phyloP scores from a whole-genome alignment of 1,140 invertebrate genomes.

The Bombus sibiricus region DNA sequence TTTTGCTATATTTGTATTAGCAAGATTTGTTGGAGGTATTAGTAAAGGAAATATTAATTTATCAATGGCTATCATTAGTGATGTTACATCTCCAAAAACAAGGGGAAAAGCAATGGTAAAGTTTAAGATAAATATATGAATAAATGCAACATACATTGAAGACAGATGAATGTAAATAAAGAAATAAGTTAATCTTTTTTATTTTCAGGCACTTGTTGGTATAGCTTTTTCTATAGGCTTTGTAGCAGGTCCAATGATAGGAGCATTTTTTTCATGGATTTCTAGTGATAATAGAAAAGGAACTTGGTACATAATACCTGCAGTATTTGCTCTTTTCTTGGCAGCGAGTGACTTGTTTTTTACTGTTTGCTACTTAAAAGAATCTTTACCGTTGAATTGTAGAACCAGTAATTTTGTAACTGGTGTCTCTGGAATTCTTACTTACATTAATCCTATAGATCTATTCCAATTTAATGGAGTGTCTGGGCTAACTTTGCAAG shows the following conservation, averaged over 20 bases:
- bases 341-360: conserved; percentile 91
- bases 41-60: conserved; percentile 98
- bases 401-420: conserved; percentile 86
- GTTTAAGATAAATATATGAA: background rate
- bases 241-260: conserved; percentile 97
- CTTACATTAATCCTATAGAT: conserved; percentile 89
- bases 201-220: conserved; percentile 95
- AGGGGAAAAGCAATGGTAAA: conserved; percentile 97
- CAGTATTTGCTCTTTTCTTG: conserved; percentile 92
- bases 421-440: conserved; percentile 88
- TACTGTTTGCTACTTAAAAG: conserved; percentile 90
- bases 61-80: conserved; percentile 97
- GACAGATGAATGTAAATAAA: conserved; percentile 11
- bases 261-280: conserved; percentile 93
- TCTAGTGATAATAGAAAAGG: conserved; percentile 84
- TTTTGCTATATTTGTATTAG: conserved; percentile 96
- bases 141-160: background rate
- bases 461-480: conserved; percentile 84
- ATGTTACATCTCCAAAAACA: conserved; percentile 91
- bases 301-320: conserved; percentile 93
- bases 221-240: conserved; percentile 99
- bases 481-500: conserved; percentile 62
- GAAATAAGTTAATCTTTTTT: conserved; percentile 17
- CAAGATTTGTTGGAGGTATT: conserved; percentile 96
- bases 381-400: conserved; percentile 91